Percentiles rank a stretch among this genome's conserved stretches.
Conservation (phyloP, 1,140 invertebrate species). For the Agrypnia vestita region DNA sequence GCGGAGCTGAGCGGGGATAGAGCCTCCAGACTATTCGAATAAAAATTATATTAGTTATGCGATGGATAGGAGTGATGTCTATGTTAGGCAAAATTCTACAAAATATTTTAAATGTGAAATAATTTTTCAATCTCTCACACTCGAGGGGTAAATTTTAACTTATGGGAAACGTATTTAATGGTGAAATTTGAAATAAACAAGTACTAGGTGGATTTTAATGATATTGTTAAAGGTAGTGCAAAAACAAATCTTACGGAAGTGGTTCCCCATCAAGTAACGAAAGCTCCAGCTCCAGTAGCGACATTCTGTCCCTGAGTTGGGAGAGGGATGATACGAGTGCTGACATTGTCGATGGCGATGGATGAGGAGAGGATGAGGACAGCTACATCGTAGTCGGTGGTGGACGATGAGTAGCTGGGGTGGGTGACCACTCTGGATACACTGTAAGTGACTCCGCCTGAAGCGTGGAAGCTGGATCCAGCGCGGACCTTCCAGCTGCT, state of each 20-base stretch:
- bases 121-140: too few relatives aligned
- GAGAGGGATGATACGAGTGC: conserved; percentile 25
- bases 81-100: too few relatives aligned
- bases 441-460: conserved; percentile 34
- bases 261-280: conserved; percentile 68
- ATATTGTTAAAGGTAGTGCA: too few relatives aligned
- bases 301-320: conserved; percentile 59
- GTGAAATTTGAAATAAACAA: too few relatives aligned
- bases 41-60: too few relatives aligned
- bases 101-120: too few relatives aligned
- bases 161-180: too few relatives aligned
- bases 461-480: conserved; percentile 44
- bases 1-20: too few relatives aligned
- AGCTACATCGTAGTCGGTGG: conserved; percentile 44
- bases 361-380: conserved; percentile 29
- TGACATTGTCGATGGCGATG: conserved; percentile 15
- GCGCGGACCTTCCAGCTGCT: conserved; percentile 44
- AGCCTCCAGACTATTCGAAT: too few relatives aligned
- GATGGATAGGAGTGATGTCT: too few relatives aligned
- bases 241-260: conserved; percentile 27
- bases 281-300: conserved; percentile 57
- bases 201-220: too few relatives aligned
- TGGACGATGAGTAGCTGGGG: conserved; percentile 1
- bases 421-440: conserved; percentile 24
- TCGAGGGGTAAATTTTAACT: too few relatives aligned